phyloP scores from a whole-genome alignment of 2,113 vertebrate species.

The Takifugu bimaculatus region DNA sequence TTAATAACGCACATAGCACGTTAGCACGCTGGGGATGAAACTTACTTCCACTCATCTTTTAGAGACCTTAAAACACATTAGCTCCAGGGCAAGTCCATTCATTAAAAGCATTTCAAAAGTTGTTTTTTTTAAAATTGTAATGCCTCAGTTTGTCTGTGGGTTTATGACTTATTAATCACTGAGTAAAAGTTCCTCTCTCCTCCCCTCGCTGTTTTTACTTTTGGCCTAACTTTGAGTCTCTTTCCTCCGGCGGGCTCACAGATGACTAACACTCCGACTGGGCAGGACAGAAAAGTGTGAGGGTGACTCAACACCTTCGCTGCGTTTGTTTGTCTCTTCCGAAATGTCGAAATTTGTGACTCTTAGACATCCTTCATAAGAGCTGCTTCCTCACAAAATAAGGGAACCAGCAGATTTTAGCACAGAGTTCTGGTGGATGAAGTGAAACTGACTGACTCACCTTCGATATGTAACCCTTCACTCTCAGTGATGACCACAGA shows the following conservation, averaged over 20 bases:
- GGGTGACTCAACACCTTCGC: slow-evolving; percentile 27
- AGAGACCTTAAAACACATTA: background rate
- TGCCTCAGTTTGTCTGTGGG: background rate
- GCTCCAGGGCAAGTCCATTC: background rate
- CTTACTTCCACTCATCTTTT: background rate
- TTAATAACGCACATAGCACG: too few species aligned
- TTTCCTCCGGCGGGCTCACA: slow-evolving; percentile 25
- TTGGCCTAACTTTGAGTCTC: slow-evolving; percentile 1
- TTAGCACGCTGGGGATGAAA: too few species aligned
- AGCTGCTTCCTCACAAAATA: background rate
- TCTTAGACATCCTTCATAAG: background rate
- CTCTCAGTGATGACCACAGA: background rate
- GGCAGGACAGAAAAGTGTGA: slow-evolving; percentile 20
- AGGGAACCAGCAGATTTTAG: too few species aligned
- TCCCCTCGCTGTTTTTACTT: background rate
- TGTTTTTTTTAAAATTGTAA: background rate
- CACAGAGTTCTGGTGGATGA: too few species aligned
- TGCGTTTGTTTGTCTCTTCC: slow-evolving; percentile 21
- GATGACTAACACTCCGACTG: slow-evolving; percentile 43
- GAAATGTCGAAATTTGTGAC: slow-evolving; percentile 20
- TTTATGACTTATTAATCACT: background rate
- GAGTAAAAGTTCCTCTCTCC: slow-evolving; percentile 5
- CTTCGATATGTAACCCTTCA: slow-evolving; percentile 1
- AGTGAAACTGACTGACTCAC: too few species aligned
- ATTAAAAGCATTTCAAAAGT: background rate